A percentile compares a stretch with the other conserved stretches of the same genome.
Conservation (phyloP, 2,888 invertebrate genomes). For the Leucania comma region DNA sequence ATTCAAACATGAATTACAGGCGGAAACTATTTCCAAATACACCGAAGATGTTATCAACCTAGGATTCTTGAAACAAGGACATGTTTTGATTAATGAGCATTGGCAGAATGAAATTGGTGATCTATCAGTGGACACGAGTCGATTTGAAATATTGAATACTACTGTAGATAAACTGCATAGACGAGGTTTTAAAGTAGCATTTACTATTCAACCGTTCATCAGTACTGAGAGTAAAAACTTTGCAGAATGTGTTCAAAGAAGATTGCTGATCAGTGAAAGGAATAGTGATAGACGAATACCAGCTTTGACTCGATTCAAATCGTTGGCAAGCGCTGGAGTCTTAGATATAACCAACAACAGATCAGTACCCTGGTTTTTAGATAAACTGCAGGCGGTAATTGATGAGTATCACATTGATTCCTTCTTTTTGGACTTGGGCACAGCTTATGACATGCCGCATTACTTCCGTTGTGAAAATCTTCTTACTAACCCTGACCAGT, state of each 20-base stretch:
- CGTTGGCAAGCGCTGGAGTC: constrained; percentile 95
- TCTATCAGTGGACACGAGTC: constrained; percentile 94
- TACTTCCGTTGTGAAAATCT: constrained; percentile 95
- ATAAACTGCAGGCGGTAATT: constrained; percentile 93
- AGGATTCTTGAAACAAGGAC: constrained; percentile 94
- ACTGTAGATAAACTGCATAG: constrained; percentile 95
- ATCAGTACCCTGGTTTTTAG: constrained; percentile 95
- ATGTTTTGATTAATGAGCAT: constrained; percentile 94
- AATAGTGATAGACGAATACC: constrained; percentile 95
- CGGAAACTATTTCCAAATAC: constrained; percentile 94
- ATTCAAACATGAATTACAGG: constrained; percentile 92
- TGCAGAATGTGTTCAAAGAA: constrained; percentile 94
- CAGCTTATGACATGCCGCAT: constrained; percentile 96
- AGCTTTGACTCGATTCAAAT: constrained; percentile 95
- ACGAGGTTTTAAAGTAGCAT: constrained; percentile 96
- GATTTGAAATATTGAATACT: constrained; percentile 95
- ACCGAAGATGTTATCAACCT: constrained; percentile 95
- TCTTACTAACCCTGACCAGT: constrained; percentile 95
- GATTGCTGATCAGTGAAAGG: constrained; percentile 95
- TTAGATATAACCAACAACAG: constrained; percentile 96
- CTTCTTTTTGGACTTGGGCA: constrained; percentile 95
- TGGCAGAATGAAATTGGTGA: constrained; percentile 97
- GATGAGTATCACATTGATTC: constrained; percentile 95
- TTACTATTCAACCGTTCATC: constrained; percentile 97
- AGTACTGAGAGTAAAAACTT: constrained; percentile 96